Base-by-base conservation (phyloP, 2,797 vertebrate species). In the Hydrolagus colliei region DNA sequence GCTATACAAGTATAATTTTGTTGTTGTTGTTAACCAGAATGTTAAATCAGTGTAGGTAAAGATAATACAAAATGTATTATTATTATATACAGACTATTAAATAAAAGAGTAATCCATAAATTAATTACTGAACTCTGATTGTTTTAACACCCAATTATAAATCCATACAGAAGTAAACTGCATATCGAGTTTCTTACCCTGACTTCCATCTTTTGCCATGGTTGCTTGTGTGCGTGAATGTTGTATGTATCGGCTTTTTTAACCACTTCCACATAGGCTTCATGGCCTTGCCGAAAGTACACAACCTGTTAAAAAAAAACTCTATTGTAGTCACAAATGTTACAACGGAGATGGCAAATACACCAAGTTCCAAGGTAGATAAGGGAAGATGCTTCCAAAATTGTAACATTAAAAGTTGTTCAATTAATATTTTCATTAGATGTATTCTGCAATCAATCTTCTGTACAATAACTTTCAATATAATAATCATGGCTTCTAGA, bases 211-310 rank as follows among this genome's bases (percentile, higher is more conserved):
- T 97, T 98, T 88, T 92, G 97, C 97, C 97, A 99, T 0, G 98
- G 98, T 79, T 98, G 97, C 88, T 98, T 98, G 73, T 96, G 95
- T 16, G 95, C 91, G 89, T 97, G 98, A 87, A 98, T 93, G 71
- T 95, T 94, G 89, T 97, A 97, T 86, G 98, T 93, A 2, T 97
- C 94, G 86, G 87, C 96, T 88, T 95, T 95, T 88, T 89, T 94
- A 72, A 98, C 97, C 0, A 97, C 96, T 86, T 98, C 97, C 85
- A 98, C 93, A 10, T 99, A 99, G 79, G 98, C 97, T 90, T 99
- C 97, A 0, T 99, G 97, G 77, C 98, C 98, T 92, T 99, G 98
- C 12, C 97, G 94, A 88, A 99, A 99, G 93, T 99, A 99, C 86
- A 99, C 97, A 72, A 99, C 96, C 98, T 99, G 91, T 73, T 62